Evolutionary conservation across 2,888 invertebrate genomes (phyloP).

Genomic region (Mesorhabditis belari): DNA sequence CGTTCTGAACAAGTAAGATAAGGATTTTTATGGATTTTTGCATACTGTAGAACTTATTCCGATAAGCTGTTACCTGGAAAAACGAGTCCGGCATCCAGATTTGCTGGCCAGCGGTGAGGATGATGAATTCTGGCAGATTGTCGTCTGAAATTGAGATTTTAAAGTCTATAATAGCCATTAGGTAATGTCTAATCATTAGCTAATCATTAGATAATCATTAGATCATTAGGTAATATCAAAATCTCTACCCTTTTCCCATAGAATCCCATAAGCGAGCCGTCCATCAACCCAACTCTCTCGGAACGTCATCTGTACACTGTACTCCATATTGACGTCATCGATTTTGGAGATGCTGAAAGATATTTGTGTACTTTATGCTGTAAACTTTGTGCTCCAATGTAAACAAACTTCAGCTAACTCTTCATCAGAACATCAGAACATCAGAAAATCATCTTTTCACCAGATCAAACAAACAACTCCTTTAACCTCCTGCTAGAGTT

Average conservation of each 20-base stretch:
- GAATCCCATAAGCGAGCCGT: slow-evolving; percentile 57
- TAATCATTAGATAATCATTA: too few relatives aligned
- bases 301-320: slow-evolving; percentile 86
- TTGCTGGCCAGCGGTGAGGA: slow-evolving; percentile 62
- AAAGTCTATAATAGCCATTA: too few relatives aligned
- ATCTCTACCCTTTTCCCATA: too few relatives aligned
- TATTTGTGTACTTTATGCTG: too few relatives aligned
- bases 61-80: slow-evolving; percentile 56
- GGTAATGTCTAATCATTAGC: too few relatives aligned
- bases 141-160: slow-evolving; percentile 53
- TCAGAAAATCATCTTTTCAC: too few relatives aligned
- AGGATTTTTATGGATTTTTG: not conserved
- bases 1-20: slow-evolving; percentile 70
- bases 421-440: too few relatives aligned
- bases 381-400: too few relatives aligned
- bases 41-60: not conserved
- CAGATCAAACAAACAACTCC: too few relatives aligned
- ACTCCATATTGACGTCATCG: slow-evolving; percentile 45
- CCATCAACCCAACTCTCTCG: slow-evolving; percentile 94
- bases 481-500: too few relatives aligned
- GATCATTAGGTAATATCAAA: not conserved
- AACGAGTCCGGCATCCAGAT: slow-evolving; percentile 97
- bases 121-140: slow-evolving; percentile 56
- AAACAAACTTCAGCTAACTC: too few relatives aligned
- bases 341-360: slow-evolving; percentile 39